Base-by-base conservation (phyloP, 1,140 invertebrate genomes). In the Caenorhabditis brenneri region DNA sequence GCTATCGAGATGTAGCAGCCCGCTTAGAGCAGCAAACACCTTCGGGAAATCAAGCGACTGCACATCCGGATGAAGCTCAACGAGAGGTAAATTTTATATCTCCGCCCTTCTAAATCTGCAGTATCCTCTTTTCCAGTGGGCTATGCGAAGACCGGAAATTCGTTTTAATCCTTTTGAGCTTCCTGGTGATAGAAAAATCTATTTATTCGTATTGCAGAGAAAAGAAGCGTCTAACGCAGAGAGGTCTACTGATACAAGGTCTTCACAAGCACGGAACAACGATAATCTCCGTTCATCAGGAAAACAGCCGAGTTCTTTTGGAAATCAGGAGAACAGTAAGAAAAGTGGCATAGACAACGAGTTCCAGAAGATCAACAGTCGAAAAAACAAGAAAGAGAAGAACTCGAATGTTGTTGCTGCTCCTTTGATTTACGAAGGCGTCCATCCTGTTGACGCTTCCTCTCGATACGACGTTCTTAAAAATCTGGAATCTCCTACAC, bases 1-100 rank as follows among this genome's bases (percentile, higher is more conserved):
- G 81, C 24, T 82, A 82, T 42, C 33, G 81, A n/a, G 81, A 82
- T 51, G 81, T 82, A 4, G 81, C 81, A 2, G 81, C 81, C n/a
- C 46, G 81, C 15, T 46, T 31, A 31, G 81, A 82, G 24, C 12
- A 74, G 3, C 24, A 9, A 15, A 22, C 55, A 27, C 49, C 60
- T 6, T 6, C 24, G 55, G 6, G 5, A 22, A 58, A 69, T 46
- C n/a, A 46, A 24, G 19, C 58, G 19, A 39, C 22, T 39, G 53
- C 60, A 5, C 46, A 80, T 22, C 33, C 48, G 7, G 49, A 80
- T 24, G 78, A 80, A 22, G 2, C 4, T 51, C 49, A 55, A 27
- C 22, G 53, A 55, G 53, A 55, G 53, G 53, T 55, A 55, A 6
- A 7, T 6, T 51, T 51, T n/a, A n/a, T n/a, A 16, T n/a, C 15